Evolutionary conservation across 2,113 vertebrate genomes (phyloP), one percentile per base, ranked within the genome.

Genomic region (Poecile atricapillus): DNA sequence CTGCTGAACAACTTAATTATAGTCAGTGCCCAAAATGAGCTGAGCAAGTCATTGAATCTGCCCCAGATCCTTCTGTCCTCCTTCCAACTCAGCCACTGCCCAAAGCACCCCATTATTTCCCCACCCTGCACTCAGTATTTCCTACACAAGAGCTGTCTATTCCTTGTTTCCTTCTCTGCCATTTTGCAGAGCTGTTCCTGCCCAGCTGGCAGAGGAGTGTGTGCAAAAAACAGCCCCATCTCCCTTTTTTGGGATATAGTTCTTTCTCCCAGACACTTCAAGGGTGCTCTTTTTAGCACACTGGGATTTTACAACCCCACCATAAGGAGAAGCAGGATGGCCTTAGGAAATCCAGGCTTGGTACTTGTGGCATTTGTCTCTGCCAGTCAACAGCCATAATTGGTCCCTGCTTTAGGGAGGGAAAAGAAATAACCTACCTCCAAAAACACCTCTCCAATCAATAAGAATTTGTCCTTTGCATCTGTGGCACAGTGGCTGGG

Each of bases 371-470:
- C 76, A 93, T 97, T 93, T 90, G 80, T 95, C 88, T 93, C 94
- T 94, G 95, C 88, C 93, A 96, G 73, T 90, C 96, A 90, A 78
- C 64, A 92, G 83, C 83, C 65, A 19, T 96, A 96, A 95, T 74
- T 91, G 68, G 82, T 73, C 71, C 79, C 18, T 1, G 23, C 92
- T 81, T 94, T 59, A 76, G 89, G 89, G 78, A 93, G 60, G 67
- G 79, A 75, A 90, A 92, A 92, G 94, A 97, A 97, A 97, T 95
- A 95, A 89, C 94, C 95, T 92, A 53, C 94, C 89, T 94, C 89
- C 80, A 90, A 89, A 94, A 92, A 7, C 94, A 93, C 91, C 91
- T 92, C 85, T 81, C 49, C 67, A 84, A 96, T 97, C 91, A 94
- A 94, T 94, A 96, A 64, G 71, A 74, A 47, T 96, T 95, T 90